Evolutionary conservation across 2,888 invertebrate species (phyloP).

Genomic region (Athripsodes cinereus): DNA sequence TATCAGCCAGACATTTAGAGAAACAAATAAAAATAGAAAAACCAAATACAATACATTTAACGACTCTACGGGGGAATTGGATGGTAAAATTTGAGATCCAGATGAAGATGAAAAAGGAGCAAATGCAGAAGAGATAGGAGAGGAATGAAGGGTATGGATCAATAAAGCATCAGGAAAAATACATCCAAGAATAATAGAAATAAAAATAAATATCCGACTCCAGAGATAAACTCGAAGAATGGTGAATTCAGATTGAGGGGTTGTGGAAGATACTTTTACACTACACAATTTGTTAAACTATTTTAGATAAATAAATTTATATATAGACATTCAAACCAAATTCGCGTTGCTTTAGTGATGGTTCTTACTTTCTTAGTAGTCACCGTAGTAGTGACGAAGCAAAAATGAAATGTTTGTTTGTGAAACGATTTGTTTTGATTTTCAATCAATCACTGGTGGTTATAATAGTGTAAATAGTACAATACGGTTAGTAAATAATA

Average conservation of each 20-base stretch:
- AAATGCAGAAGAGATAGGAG: neutral
- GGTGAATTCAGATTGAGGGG: neutral
- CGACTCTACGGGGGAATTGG: neutral
- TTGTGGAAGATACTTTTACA: neutral
- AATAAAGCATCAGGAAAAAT: neutral
- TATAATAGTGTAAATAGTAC: no score
- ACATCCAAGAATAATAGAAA: neutral
- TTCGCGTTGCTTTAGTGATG: no score
- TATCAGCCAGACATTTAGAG: neutral
- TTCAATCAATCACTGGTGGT: no score
- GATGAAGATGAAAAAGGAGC: neutral
- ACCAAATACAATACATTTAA: neutral
- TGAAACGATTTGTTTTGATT: no score
- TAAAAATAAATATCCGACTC: no score
- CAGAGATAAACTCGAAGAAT: neutral
- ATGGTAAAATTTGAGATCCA: neutral
- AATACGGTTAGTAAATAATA: no score
- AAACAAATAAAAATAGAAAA: neutral
- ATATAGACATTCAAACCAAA: no score
- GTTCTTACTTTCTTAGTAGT: no score
- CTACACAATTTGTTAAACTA: no score
- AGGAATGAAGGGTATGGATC: neutral
- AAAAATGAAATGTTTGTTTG: neutral
- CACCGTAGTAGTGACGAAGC: neutral
- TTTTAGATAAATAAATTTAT: no score